Conservation (phyloP, 1,140 invertebrate species). For the Nephila pilipes region DNA sequence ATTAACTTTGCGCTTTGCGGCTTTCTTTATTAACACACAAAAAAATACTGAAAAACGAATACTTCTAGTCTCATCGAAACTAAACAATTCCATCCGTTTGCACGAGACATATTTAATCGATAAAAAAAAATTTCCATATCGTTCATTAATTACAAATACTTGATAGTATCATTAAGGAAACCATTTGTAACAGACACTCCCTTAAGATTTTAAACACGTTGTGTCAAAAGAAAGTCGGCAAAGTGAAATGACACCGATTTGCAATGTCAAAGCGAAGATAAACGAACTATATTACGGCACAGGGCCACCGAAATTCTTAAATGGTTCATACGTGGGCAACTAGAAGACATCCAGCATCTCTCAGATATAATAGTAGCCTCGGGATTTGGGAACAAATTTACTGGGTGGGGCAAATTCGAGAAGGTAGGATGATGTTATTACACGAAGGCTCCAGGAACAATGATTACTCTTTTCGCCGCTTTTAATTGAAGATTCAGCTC, state of each 20-base stretch:
- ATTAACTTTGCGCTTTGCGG: neutral
- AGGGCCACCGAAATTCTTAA: constrained; percentile 33
- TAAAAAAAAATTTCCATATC: neutral
- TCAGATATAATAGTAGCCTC: constrained; percentile 49
- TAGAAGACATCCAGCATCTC: neutral
- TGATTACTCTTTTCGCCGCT: constrained; percentile 57
- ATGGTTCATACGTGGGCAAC: constrained; percentile 48
- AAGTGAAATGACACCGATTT: constrained; percentile 38
- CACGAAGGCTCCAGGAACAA: constrained; percentile 36
- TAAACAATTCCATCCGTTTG: neutral
- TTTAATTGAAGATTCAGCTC: constrained; percentile 65
- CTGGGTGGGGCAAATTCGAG: constrained; percentile 60
- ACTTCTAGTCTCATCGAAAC: neutral
- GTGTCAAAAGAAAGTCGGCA: neutral
- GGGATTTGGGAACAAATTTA: constrained; percentile 59
- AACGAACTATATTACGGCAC: neutral
- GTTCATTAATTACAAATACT: constrained; percentile 23
- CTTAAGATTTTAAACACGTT: constrained; percentile 4
- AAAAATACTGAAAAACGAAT: neutral
- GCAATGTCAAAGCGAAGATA: constrained; percentile 4
- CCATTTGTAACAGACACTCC: constrained; percentile 1
- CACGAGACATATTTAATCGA: neutral
- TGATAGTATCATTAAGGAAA: neutral
- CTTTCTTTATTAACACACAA: too few relatives aligned
- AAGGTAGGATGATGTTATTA: constrained; percentile 69